phyloP scores from a whole-genome alignment of 2,113 vertebrate genomes.

The Melanocharis versteri region DNA sequence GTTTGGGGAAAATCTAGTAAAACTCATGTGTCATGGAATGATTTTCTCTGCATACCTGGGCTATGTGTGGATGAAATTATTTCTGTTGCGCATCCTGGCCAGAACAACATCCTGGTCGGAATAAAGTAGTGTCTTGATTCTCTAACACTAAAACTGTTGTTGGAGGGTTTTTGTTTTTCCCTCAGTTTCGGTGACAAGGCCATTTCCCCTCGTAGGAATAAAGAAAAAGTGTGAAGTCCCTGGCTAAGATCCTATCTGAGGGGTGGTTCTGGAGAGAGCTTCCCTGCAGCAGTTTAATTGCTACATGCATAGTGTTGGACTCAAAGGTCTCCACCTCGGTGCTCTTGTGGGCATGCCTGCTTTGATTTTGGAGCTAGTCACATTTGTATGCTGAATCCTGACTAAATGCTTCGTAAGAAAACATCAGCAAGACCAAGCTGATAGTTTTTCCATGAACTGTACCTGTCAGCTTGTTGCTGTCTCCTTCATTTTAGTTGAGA shows the following conservation, averaged over 20 bases:
- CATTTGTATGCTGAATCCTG: background rate
- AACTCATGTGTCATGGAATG: too few relatives aligned
- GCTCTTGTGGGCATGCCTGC: background rate
- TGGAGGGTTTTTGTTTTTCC: too few relatives aligned
- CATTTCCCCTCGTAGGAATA: background rate
- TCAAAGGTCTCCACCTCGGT: background rate
- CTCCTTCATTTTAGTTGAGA: background rate
- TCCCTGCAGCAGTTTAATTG: background rate
- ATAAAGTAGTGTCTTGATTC: too few relatives aligned
- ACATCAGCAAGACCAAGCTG: background rate
- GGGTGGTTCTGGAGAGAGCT: background rate
- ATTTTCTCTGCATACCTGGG: too few relatives aligned
- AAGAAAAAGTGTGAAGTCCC: background rate
- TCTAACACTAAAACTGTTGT: too few relatives aligned
- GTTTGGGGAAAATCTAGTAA: too few relatives aligned
- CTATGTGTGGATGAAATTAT: too few relatives aligned
- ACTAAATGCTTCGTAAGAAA: background rate
- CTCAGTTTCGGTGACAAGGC: too few relatives aligned
- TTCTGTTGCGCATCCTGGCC: too few relatives aligned
- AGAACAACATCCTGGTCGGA: too few relatives aligned
- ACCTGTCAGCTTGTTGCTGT: background rate
- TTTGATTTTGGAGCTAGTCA: background rate
- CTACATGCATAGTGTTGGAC: fast-evolving
- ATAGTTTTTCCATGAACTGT: background rate
- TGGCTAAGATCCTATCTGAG: background rate